Evolutionary conservation across 1,140 invertebrate genomes (phyloP), one percentile per base, ranked within the genome.

Genomic region (Drepana arcuata): DNA sequence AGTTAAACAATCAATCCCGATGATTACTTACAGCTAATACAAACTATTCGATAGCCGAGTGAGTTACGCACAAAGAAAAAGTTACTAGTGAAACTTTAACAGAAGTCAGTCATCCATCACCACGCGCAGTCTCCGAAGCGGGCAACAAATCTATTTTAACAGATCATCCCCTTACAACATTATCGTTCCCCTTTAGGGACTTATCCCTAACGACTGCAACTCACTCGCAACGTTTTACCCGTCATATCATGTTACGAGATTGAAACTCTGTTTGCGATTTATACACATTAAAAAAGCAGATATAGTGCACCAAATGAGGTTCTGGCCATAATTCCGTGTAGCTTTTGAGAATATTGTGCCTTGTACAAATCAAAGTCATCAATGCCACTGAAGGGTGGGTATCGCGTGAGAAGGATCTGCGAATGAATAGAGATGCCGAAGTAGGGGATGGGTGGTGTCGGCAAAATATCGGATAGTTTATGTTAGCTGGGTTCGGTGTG

Each of bases 141-240:
- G 53, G 52, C 44, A 61, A 70, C 65, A 69, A 73, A 68, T 71
- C 62, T 73, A 71, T 73, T 74, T 67, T 63, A 68, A 68, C 63
- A 54, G 65, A 80, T 80, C 69, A 66, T 74, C 65, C 65, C 63
- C 62, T 69, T 58, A 65, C 55, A 56, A 56, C 64, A 71, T 78
- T 69, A 66, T 66, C 54, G 56, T 65, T 62, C 59, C 64, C 63
- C 64, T 64, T 60, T 54, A 31, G 34, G 15, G 35, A 41, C 18
- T 14, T 7, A 12, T 36, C 38, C 40, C 38, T 14, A 33, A 59
- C 48, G 14, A 59, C 16, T 26, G 30, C 27, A 35, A 15, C 31
- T 34, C 31, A n/a, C n/a, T n/a, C n/a, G n/a, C n/a, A n/a, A n/a
- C n/a, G n/a, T n/a, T n/a, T n/a, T n/a, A n/a, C n/a, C n/a, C n/a